Percentiles rank a stretch among this genome's conserved stretches.
Conservation (phyloP, 2,888 invertebrate genomes). For the Dorcus hopei region DNA sequence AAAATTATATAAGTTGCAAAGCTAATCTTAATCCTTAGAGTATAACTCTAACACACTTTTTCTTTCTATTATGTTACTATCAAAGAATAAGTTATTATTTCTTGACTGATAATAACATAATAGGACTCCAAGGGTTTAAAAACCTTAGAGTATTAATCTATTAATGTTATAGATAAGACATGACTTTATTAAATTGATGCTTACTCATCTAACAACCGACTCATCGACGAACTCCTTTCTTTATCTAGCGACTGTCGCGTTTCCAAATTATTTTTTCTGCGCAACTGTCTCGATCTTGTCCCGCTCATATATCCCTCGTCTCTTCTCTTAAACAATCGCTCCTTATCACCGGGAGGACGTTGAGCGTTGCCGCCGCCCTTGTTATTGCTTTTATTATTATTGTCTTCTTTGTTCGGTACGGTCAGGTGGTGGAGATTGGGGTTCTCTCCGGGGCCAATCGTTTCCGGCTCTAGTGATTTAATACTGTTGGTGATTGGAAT, state of each 20-base stretch:
- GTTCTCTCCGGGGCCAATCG: not conserved
- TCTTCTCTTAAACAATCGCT: slow-evolving; percentile 54
- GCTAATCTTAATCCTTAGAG: too few species aligned
- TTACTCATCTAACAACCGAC: slow-evolving; percentile 74
- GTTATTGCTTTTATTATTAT: slow-evolving; percentile 13
- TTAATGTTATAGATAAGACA: too few species aligned
- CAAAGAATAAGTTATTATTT: too few species aligned
- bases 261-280: slow-evolving; percentile 52
- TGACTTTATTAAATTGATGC: too few species aligned
- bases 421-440: not conserved
- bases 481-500: slow-evolving; percentile 39
- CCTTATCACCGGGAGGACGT: slow-evolving; percentile 45
- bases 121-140: too few species aligned
- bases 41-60: too few species aligned
- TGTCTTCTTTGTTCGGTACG: not conserved
- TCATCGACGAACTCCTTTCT: slow-evolving; percentile 83
- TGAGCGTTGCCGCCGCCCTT: slow-evolving; percentile 31
- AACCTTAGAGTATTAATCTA: too few species aligned
- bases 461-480: slow-evolving; percentile 9
- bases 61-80: too few species aligned
- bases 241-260: slow-evolving; percentile 56
- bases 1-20: too few species aligned
- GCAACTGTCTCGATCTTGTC: slow-evolving; percentile 61
- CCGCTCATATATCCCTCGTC: slow-evolving; percentile 62
- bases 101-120: too few species aligned